Percentiles rank a stretch among this genome's conserved stretches.
Evolutionary conservation across 1,140 invertebrate genomes (phyloP).

Genomic region (Drosophila neocordata): DNA sequence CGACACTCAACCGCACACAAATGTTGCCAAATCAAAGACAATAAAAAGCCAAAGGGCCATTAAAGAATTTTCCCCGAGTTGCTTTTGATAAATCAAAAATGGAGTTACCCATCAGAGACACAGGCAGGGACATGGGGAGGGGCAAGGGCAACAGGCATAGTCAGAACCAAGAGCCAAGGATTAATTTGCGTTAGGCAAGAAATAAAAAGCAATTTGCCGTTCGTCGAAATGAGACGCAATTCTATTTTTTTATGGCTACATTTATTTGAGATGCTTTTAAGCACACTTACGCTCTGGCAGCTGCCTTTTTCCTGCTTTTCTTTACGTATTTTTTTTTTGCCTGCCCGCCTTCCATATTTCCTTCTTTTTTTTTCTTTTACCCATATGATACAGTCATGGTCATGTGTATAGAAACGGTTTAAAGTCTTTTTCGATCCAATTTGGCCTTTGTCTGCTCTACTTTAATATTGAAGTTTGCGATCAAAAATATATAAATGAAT

Average conservation of each 20-base stretch:
- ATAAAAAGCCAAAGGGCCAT: constrained; percentile 2
- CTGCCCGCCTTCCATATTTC: neutral
- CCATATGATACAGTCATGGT: constrained; percentile 11
- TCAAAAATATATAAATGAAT: too few relatives aligned
- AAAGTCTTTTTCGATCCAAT: too few relatives aligned
- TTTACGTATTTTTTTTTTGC: neutral
- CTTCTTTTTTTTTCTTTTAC: neutral
- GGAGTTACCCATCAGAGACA: neutral
- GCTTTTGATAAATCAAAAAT: constrained; percentile 11
- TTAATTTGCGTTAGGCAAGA: constrained; percentile 51
- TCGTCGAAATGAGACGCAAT: constrained; percentile 50
- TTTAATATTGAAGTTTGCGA: too few relatives aligned
- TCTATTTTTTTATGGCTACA: constrained; percentile 56
- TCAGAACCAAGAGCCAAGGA: constrained; percentile 35
- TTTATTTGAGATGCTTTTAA: constrained; percentile 64
- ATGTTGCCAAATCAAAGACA: constrained; percentile 6
- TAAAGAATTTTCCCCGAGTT: constrained; percentile 6
- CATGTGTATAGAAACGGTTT: constrained; percentile 22
- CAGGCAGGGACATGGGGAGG: neutral
- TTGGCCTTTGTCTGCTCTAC: too few relatives aligned
- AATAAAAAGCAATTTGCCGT: constrained; percentile 56
- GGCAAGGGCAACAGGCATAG: constrained; percentile 10
- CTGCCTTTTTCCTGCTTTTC: constrained; percentile 11
- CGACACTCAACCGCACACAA: constrained; percentile 6
- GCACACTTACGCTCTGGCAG: constrained; percentile 49